These are phyloP conservation scores for Drosophila atroscutellata DNA, from an alignment of 2,888 invertebrate species.

Conservation along the genomic window DNA sequence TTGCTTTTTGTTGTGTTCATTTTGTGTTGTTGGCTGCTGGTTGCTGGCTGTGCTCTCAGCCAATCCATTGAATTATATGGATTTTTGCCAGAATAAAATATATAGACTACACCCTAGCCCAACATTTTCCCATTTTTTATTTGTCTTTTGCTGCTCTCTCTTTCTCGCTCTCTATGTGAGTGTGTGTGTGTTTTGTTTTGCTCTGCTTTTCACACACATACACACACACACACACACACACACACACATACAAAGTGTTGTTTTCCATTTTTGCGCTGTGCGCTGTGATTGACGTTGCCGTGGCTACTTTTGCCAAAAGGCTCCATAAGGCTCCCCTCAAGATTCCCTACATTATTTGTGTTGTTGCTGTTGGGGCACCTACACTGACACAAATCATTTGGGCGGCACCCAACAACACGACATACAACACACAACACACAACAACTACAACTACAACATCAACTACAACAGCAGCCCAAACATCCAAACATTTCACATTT, in stretches of 20 bases:
- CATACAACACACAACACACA: slow-evolving; percentile 4
- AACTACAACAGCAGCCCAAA: slow-evolving; percentile 60
- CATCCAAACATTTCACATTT: slow-evolving; percentile 71
- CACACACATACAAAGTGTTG: slow-evolving; percentile 36
- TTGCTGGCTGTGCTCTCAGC: slow-evolving; percentile 42
- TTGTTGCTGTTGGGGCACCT: slow-evolving; percentile 48
- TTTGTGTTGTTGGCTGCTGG: slow-evolving; percentile 39
- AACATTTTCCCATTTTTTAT: slow-evolving; percentile 60
- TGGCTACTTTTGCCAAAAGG: slow-evolving; percentile 56
- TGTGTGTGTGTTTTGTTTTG: slow-evolving; percentile 56
- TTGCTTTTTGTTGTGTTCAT: slow-evolving; percentile 68
- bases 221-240: slow-evolving; percentile 26
- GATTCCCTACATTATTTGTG: slow-evolving; percentile 27
- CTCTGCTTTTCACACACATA: slow-evolving; percentile 48
- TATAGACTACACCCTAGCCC: slow-evolving; percentile 49
- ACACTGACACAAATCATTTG: slow-evolving; percentile 82
- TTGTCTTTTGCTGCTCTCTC: slow-evolving; percentile 29
- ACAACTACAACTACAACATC: slow-evolving; percentile 35
- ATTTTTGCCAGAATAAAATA: slow-evolving; percentile 72
- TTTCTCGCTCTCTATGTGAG: background rate
- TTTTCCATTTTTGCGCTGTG: slow-evolving; percentile 55
- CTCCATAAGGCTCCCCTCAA: slow-evolving; percentile 45
- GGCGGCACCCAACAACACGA: slow-evolving; percentile 82
- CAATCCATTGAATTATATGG: slow-evolving; percentile 77
- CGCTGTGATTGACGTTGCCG: slow-evolving; percentile 74